Percentiles rank a stretch among this genome's conserved stretches.
Evolutionary conservation across 2,113 vertebrate species (phyloP).

Genomic region (Leuciscus idus): DNA sequence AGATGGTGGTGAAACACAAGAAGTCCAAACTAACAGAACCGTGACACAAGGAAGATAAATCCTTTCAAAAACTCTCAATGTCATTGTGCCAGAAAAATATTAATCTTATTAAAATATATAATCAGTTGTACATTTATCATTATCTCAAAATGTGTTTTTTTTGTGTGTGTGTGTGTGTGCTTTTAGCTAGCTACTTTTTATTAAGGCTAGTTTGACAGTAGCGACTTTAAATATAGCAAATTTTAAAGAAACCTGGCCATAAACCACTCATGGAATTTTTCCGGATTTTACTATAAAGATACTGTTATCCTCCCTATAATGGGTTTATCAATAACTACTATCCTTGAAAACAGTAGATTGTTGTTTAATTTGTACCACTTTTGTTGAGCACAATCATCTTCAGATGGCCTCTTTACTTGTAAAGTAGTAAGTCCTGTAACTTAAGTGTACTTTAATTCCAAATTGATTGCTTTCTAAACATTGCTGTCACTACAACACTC

Average conservation of each 20-base stretch:
- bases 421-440: neutral
- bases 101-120: neutral
- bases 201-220: neutral
- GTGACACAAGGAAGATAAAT: neutral
- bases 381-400: neutral
- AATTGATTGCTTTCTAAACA: conserved; percentile 31
- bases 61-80: neutral
- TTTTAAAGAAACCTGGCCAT: too few species aligned
- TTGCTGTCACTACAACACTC: conserved; percentile 15
- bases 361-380: neutral
- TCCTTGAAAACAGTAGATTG: neutral
- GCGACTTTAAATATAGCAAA: neutral
- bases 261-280: neutral
- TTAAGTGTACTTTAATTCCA: conserved; percentile 21
- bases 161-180: too few species aligned
- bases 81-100: neutral
- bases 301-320: too few species aligned
- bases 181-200: neutral
- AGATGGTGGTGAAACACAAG: too few species aligned
- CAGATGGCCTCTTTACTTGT: neutral
- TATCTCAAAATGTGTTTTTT: neutral
- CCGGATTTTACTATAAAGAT: neutral
- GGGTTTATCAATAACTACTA: too few species aligned
- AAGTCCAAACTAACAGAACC: too few species aligned
- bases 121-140: neutral